A percentile compares a stretch with the other conserved stretches of the same genome.
Conservation (phyloP, 2,888 invertebrate genomes). For the Philonicus albiceps region DNA sequence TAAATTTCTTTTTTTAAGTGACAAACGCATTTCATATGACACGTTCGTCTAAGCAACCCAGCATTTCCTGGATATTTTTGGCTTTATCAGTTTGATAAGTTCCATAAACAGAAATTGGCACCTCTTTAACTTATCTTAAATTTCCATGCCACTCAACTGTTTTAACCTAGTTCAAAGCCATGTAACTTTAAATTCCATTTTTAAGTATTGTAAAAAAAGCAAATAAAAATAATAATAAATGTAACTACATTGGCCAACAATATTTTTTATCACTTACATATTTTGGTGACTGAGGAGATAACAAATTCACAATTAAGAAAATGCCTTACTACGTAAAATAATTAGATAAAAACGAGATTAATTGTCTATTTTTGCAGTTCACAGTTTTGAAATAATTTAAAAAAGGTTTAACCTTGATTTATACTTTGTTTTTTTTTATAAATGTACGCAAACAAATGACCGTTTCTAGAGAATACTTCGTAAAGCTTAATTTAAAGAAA, state of each 20-base stretch:
- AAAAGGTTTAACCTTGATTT: no score
- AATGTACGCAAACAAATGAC: no score
- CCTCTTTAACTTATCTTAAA: background rate
- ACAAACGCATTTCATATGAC: background rate
- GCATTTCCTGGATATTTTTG: background rate
- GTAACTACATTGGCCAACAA: background rate
- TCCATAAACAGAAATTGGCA: background rate
- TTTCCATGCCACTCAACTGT: background rate
- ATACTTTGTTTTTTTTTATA: no score
- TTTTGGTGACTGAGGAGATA: background rate
- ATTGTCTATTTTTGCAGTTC: no score
- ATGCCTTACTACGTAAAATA: background rate
- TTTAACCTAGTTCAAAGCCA: background rate
- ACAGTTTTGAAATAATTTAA: no score
- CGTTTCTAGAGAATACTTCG: no score
- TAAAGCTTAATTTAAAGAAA: no score
- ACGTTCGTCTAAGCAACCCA: background rate
- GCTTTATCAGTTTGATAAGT: background rate
- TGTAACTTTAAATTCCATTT: background rate
- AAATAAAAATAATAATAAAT: background rate
- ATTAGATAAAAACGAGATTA: background rate
- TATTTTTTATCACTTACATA: background rate
- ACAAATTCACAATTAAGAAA: background rate
- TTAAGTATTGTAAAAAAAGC: background rate
- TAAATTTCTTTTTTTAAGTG: background rate